Base-by-base conservation (phyloP, 2,888 invertebrate genomes). In the Agapostemon virescens region DNA sequence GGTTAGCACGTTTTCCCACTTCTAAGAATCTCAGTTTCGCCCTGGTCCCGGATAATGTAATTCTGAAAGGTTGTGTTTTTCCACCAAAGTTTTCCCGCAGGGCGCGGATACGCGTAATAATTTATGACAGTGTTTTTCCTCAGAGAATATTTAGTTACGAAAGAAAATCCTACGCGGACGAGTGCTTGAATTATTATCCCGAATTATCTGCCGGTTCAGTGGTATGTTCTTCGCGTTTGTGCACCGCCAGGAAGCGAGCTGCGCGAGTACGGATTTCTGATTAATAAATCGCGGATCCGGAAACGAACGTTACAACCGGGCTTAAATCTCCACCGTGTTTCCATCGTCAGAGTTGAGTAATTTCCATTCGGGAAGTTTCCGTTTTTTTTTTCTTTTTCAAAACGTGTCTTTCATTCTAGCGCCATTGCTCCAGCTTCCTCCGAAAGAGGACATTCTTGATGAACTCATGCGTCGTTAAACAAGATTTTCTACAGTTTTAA, bases 41-140 rank as follows among this genome's bases (percentile, higher is more conserved):
- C n/a, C 23, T 9, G 58, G 1, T 20, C 23, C 7, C 58, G 40
- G 36, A 55, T 49, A 80, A 69, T 40, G 73, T 72, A 79, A 80
- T 80, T 66, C 49, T 26, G 33, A 79, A 73, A 69, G 79, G 69
- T 69, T 79, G 80, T 78, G 79, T 73, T 80, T 78, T 80, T 73
- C 79, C 69, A 26, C 33, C 33, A 15, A 66, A 79, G 63, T 52
- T 68, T 55, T 30, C 66, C 38, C n/a, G 42, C 9, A 42, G 1
- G n/a, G n/a, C 58, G 38, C 30, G 63, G 49, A 49, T 55, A 33
- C 67, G 11, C 45, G 38, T 58, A 49, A 66, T 80, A 79, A 79
- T 80, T 80, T 80, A 80, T 33, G 79, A 69, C 73, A 33, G 58
- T 73, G 80, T 80, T 80, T 79, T 79, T 73, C 73, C 80, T 40